Evolutionary conservation across 2,113 vertebrate species (phyloP), one percentile per base, ranked within the genome.

Genomic region (Alexandromys fortis): DNA sequence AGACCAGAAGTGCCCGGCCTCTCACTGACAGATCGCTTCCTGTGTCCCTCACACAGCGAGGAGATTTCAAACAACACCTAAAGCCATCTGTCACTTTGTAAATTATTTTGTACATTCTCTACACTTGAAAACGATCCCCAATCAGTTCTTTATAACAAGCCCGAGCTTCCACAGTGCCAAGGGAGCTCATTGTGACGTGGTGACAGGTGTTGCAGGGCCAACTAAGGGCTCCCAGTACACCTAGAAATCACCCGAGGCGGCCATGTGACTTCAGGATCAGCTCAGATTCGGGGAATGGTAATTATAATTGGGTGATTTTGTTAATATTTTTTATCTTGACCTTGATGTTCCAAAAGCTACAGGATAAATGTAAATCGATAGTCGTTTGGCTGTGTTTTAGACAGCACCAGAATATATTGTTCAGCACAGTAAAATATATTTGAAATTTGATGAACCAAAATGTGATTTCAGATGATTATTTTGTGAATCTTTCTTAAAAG

Each of bases 381-480:
- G 65, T 90, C 83, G 88, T n/a, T 7, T 86, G 96, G 92, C 98
- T 98, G 98, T 98, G 98, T 98, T 98, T 98, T 98, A 98, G 97
- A 98, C 98, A 98, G 98, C 95, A 55, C 89, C 95, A 91, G 97
- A 88, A 96, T 88, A 97, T 97, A 96, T 85, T 97, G 89, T 78
- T 98, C 86, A 75, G n/a, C 75, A 70, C 96, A 96, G 96, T 78
- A 92, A 96, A 87, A 52, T 95, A 76, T 96, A 91, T 97, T 95
- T 52, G 90, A 97, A 98, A 97, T 91, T 8, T 85, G 82, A 85
- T 89, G 82, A 98, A 42, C 86, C 94, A 78, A 94, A 91, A 86
- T 70, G 65, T 75, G 97, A 94, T 79, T 97, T 94, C 93, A 94
- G 22, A n/a, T 63, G 96, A 96, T 77, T 98, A 89, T 98, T 98